These are phyloP conservation scores for Apoda limacodes DNA, from an alignment of 2,888 invertebrate genomes.

Conservation along the genomic window DNA sequence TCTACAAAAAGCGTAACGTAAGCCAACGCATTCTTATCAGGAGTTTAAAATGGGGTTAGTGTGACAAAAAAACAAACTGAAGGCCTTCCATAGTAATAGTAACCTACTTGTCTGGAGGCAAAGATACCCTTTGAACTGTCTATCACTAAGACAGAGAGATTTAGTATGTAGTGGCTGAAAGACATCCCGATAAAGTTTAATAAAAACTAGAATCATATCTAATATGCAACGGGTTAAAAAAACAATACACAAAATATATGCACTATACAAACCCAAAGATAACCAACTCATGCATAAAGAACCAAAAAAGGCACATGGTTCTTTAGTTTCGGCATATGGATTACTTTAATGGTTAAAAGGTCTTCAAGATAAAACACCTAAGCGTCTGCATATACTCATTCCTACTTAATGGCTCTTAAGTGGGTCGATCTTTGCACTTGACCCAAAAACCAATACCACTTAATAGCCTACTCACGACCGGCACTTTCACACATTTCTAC, in stretches of 20 bases:
- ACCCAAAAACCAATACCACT: constrained; percentile 28
- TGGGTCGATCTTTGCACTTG: constrained; percentile 26
- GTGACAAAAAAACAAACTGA: constrained; percentile 48
- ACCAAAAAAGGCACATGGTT: no score
- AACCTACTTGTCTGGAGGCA: constrained; percentile 44
- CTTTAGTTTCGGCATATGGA: neutral
- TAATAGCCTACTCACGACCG: constrained; percentile 30
- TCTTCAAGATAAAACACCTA: neutral
- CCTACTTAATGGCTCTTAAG: constrained; percentile 13
- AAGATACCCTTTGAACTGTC: constrained; percentile 55
- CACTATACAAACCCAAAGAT: no score
- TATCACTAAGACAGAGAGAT: no score
- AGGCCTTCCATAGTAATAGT: constrained; percentile 42
- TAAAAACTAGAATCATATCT: no score
- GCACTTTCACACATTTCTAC: constrained; percentile 41
- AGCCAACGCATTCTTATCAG: constrained; percentile 6
- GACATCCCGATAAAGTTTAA: no score
- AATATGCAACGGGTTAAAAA: no score
- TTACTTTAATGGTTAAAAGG: neutral
- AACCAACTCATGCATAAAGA: no score
- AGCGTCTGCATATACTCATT: no score
- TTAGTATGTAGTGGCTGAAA: no score
- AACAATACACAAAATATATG: no score
- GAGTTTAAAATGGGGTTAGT: constrained; percentile 45
- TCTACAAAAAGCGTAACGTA: no score